Conservation (phyloP, 2,797 vertebrate genomes). For the Cheirogaleus major region DNA sequence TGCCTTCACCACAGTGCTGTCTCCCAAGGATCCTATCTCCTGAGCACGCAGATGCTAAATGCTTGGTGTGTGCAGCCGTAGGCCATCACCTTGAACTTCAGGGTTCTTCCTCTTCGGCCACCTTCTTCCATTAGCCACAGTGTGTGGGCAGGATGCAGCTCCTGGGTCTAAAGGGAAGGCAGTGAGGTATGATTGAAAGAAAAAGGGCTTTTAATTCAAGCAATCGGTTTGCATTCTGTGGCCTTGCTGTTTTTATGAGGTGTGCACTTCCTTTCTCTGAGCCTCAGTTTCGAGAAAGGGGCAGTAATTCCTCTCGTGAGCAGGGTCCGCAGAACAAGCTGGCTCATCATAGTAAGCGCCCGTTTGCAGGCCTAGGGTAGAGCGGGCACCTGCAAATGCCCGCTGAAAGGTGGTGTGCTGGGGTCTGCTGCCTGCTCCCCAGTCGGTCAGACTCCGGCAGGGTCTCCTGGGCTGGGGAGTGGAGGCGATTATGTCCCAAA, state of each 20-base stretch:
- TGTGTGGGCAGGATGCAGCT: background rate
- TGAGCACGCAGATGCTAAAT: background rate
- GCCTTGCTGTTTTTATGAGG: background rate
- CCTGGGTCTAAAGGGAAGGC: background rate
- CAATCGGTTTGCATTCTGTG: background rate
- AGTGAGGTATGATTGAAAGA: background rate
- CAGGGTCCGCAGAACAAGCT: background rate
- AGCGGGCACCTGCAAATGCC: background rate
- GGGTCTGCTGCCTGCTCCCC: no score
- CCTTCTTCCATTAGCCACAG: background rate
- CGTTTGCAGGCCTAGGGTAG: background rate
- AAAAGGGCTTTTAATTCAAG: background rate
- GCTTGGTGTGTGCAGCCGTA: background rate
- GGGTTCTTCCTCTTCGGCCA: background rate
- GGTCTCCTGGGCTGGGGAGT: background rate
- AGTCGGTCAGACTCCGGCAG: background rate
- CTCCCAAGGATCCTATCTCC: background rate
- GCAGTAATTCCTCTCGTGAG: background rate
- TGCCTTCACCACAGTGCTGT: background rate
- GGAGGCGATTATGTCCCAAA: background rate
- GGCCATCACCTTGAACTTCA: background rate
- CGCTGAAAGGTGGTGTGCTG: background rate
- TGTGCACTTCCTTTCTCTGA: conserved; percentile 14
- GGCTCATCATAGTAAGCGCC: background rate
- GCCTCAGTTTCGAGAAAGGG: conserved; percentile 63